These are phyloP conservation scores for Hydrotaea diabolus DNA, from an alignment of 2,888 invertebrate genomes.

Conservation along the genomic window DNA sequence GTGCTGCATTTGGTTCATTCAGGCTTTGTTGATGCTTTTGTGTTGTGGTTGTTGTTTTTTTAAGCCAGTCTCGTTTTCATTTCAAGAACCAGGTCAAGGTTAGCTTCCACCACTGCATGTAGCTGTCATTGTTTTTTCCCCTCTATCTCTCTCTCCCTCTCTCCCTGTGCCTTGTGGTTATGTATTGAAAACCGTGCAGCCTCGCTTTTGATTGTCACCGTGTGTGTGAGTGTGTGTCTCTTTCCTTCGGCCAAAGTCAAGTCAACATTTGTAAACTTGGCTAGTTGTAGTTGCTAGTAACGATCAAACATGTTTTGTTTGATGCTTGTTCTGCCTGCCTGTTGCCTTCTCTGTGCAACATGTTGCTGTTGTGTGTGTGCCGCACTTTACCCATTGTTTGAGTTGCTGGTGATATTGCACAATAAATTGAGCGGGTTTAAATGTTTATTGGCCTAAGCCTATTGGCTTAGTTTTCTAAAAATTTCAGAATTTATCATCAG, in stretches of 20 bases:
- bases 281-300: constrained; percentile 38
- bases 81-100: constrained; percentile 81
- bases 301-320: constrained; percentile 50
- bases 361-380: not conserved
- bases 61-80: constrained; percentile 75
- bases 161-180: constrained; percentile 14
- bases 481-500: no score
- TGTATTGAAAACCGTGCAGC: constrained; percentile 42
- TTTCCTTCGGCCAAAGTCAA: constrained; percentile 63
- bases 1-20: constrained; percentile 50
- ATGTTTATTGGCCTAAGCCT: no score
- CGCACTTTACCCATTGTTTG: not conserved
- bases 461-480: no score
- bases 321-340: not conserved
- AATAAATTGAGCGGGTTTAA: no score
- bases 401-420: no score
- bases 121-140: constrained; percentile 43
- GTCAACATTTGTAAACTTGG: constrained; percentile 40
- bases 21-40: no score
- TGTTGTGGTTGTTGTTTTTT: not conserved
- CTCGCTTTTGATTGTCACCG: constrained; percentile 5
- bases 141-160: constrained; percentile 2
- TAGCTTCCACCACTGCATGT: constrained; percentile 61
- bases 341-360: constrained; percentile 10
- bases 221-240: not conserved